Evolutionary conservation across 92 coral and sea anemone genomes (phyloP), one percentile per base, ranked within the genome.

Genomic region (Heteractis magnifica): DNA sequence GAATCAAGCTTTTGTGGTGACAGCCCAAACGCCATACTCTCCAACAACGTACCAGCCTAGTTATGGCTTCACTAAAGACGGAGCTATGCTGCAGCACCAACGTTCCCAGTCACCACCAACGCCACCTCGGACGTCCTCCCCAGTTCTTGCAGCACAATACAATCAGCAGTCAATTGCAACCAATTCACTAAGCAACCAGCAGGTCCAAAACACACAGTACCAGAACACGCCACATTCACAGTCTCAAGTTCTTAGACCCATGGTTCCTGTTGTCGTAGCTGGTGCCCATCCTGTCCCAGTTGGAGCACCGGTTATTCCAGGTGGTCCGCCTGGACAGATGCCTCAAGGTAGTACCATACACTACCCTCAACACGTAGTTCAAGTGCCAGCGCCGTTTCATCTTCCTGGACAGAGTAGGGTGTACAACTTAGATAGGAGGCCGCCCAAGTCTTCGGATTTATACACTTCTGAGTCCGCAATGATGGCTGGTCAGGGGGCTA

Each of bases 81-180:
- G 89, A 19, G 70, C 93, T 52, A 92, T 88, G 76, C 84, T 94
- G 77, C 88, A 87, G 77, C 91, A 88, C 89, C 81, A 92, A 77
- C 94, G 92, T 34, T 91, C 98, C 8, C 98, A 95, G 83, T 92
- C 98, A 49, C 98, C 99, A 56, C 96, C 95, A 51, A 94, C 98
- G 65, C 98, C 99, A 73, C 97, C 99, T 26, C 92, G 88, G 48
- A 90, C 91, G 8, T 91, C 92, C 44, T 94, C 98, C 21, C 96
- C 99, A 21, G 85, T 86, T 48, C 87, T 88, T 65, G 82, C 97
- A 5, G 76, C 85, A 60, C 83, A 87, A 75, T 91, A 52, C 75
- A 71, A 76, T 48, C 88, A 84, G 51, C 93, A 83, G 64, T 81
- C 87, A 51, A 77, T 84, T 23, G 90, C 83, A 20, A 52, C 79